A percentile compares a stretch with the other conserved stretches of the same genome.
phyloP scores from a whole-genome alignment of 2,888 invertebrate species.

The Drosophila anomalata region DNA sequence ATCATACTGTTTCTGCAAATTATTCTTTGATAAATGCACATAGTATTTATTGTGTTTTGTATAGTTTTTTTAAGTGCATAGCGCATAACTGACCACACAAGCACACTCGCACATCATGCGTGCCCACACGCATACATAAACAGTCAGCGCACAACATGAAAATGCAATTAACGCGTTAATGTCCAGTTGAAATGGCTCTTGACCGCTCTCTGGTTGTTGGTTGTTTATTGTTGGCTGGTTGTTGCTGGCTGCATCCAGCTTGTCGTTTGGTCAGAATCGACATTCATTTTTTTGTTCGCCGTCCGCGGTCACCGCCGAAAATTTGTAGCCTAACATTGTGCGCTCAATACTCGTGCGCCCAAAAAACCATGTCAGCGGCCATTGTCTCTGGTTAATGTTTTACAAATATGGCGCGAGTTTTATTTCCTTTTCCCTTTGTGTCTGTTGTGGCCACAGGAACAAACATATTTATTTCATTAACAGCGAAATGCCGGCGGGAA shows the following conservation, averaged over 20 bases:
- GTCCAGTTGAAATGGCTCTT: slow-evolving; percentile 62
- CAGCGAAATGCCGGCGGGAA: slow-evolving; percentile 56
- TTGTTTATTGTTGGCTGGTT: slow-evolving; percentile 13
- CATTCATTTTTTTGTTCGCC: slow-evolving; percentile 46
- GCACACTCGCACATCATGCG: slow-evolving; percentile 27
- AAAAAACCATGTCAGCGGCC: slow-evolving; percentile 2
- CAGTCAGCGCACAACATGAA: slow-evolving; percentile 64
- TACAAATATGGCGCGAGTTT: slow-evolving; percentile 30
- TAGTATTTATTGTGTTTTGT: too few relatives aligned
- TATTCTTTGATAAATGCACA: not conserved
- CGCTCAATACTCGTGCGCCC: not conserved
- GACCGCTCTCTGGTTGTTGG: slow-evolving; percentile 27
- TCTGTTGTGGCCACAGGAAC: slow-evolving; percentile 32
- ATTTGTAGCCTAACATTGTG: slow-evolving; percentile 40
- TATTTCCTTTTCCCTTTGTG: not conserved
- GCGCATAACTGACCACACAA: slow-evolving; percentile 56
- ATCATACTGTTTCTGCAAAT: too few relatives aligned
- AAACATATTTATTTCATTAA: slow-evolving; percentile 68
- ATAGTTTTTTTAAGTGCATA: slow-evolving; percentile 9
- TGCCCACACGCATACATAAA: slow-evolving; percentile 31
- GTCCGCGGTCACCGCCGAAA: slow-evolving; percentile 24
- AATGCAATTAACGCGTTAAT: slow-evolving; percentile 77
- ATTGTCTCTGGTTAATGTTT: slow-evolving; percentile 37
- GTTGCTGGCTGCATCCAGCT: slow-evolving; percentile 7
- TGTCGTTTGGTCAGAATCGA: slow-evolving; percentile 14